Base-by-base conservation (phyloP, 2,113 vertebrate genomes). In the Bucco capensis region DNA sequence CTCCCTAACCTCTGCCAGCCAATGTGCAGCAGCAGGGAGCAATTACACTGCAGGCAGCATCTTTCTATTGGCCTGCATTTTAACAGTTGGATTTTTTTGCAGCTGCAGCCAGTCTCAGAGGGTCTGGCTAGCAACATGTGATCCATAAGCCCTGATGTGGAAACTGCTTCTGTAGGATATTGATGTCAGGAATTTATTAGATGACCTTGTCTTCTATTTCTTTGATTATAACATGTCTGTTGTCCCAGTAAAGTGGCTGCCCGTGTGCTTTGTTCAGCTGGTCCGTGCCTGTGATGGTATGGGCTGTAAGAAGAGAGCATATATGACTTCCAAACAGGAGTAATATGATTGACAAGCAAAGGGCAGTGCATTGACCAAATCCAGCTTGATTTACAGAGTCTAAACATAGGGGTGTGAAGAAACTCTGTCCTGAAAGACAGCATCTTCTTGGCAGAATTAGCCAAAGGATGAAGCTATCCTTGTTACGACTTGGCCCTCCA, bases 101-200 rank as follows among this genome's bases (percentile, higher is more conserved):
- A 89, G 78, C 95, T 96, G 87, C 89, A 94, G 56, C 54, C 84
- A 28, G 74, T 73, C 89, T 89, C 93, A 35, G 50, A 80, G 89
- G 82, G 91, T 90, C 86, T 65, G 23, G 28, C 61, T 60, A 65
- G 61, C 80, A 95, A 56, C 57, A 12, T 7, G 9, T 44, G 67
- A 57, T 47, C 56, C 16, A 7, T 28, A 54, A 94, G 28, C 70
- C 44, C 49, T 27, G 53, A 40, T 44, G 44, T 19, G 24, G 86
- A 40, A 85, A 57, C 42, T 6, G 8, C 37, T 65, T 84, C 40
- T 35, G 37, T 17, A 47, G 62, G 35, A n/a, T 31, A 44, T 61
- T 35, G 58, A 8, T 9, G 50, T 31, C 35, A 37, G 66, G 78
- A 66, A 67, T 62, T 28, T 28, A 28, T 86, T 65, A 8, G 31